phyloP scores from a whole-genome alignment of 2,888 invertebrate genomes.

The Neoaliturus tenellus region DNA sequence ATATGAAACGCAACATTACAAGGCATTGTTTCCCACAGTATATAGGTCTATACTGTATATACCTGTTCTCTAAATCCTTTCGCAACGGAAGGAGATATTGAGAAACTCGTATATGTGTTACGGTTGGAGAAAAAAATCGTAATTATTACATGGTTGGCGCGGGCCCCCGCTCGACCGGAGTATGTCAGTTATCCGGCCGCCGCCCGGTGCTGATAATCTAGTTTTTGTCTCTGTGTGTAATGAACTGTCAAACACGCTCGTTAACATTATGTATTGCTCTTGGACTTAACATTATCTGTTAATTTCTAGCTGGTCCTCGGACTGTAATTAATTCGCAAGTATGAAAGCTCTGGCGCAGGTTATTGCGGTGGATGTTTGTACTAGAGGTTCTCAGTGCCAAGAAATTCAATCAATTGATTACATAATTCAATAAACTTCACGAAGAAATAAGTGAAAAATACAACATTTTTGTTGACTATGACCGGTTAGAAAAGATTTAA shows the following conservation, averaged over 20 bases:
- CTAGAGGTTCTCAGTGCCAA: too few relatives aligned
- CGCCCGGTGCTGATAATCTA: background rate
- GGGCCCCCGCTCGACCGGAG: background rate
- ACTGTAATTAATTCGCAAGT: background rate
- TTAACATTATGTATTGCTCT: background rate
- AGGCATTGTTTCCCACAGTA: too few relatives aligned
- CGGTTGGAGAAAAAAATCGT: background rate
- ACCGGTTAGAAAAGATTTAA: too few relatives aligned
- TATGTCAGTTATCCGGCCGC: background rate
- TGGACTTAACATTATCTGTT: too few relatives aligned
- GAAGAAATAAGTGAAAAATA: too few relatives aligned
- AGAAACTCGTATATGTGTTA: background rate
- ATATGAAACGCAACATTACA: too few relatives aligned
- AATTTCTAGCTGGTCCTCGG: too few relatives aligned
- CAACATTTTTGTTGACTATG: too few relatives aligned
- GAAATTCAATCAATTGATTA: too few relatives aligned
- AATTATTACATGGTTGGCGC: background rate
- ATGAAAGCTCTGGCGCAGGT: background rate
- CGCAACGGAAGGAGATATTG: background rate
- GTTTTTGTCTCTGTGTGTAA: background rate
- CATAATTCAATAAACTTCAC: too few relatives aligned
- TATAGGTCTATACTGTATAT: too few relatives aligned
- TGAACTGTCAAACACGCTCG: background rate
- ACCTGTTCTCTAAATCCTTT: background rate
- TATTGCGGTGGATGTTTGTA: too few relatives aligned